Evolutionary conservation across 2,797 vertebrate genomes (phyloP).

Genomic region (Lagorchestes hirsutus): DNA sequence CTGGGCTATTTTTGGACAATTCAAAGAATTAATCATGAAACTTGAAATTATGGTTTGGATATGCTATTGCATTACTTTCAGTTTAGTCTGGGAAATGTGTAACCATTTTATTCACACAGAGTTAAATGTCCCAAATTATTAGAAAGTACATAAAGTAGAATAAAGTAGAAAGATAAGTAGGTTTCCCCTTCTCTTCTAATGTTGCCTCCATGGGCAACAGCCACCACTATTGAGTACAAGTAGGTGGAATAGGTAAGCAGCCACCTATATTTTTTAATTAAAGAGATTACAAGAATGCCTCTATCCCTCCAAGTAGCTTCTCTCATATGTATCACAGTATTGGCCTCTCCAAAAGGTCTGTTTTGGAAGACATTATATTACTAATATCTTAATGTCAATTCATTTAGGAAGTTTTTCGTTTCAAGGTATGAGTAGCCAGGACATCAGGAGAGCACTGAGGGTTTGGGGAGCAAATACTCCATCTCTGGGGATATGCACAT

Average conservation of each 20-base stretch:
- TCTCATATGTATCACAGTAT: not conserved
- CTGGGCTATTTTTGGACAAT: constrained; percentile 71
- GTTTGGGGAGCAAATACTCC: not conserved
- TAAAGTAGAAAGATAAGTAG: not conserved
- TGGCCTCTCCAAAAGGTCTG: not conserved
- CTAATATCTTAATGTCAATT: not conserved
- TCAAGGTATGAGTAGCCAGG: not conserved
- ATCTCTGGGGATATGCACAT: not conserved
- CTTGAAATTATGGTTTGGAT: constrained; percentile 47
- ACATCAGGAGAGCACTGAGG: not conserved
- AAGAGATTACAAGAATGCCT: not conserved
- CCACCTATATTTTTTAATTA: not conserved
- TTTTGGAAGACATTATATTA: not conserved
- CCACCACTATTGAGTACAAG: not conserved
- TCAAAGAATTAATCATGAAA: constrained; percentile 65
- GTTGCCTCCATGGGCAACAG: not conserved
- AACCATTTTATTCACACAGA: constrained; percentile 63
- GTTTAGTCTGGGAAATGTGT: constrained; percentile 63
- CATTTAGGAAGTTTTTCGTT: not conserved
- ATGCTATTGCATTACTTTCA: constrained; percentile 64
- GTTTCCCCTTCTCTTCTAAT: not conserved
- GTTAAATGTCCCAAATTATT: constrained; percentile 62
- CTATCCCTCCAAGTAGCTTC: not conserved
- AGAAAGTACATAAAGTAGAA: constrained; percentile 60
- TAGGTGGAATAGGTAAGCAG: not conserved